Percentiles rank a stretch among this genome's conserved stretches.
Evolutionary conservation across 2,113 vertebrate species (phyloP).

Genomic region (Pleuronectes platessa): DNA sequence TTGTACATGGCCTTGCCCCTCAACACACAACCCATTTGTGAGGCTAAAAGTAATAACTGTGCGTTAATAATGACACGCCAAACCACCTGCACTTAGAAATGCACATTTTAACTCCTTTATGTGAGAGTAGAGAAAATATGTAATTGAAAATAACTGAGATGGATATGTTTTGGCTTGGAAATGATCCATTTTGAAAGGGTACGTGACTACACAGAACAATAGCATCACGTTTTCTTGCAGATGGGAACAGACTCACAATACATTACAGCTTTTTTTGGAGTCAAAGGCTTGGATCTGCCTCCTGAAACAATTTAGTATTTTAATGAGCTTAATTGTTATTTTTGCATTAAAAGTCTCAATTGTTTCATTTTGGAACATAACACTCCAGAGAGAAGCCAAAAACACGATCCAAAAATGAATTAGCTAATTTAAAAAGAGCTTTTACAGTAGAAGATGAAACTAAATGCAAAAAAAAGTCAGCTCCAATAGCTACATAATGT

Average conservation of each 20-base stretch:
- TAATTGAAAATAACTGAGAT: background rate
- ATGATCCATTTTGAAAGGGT: background rate
- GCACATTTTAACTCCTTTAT: background rate
- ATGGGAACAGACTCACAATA: background rate
- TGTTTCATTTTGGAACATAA: background rate
- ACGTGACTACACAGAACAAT: background rate
- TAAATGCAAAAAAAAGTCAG: background rate
- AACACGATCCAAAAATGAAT: slow-evolving; percentile 1
- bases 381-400: background rate
- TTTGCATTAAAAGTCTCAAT: background rate
- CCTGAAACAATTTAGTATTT: background rate
- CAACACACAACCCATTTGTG: slow-evolving; percentile 38
- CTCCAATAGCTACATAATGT: background rate
- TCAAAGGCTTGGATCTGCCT: background rate
- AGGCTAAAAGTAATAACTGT: slow-evolving; percentile 32
- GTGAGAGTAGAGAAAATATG: background rate
- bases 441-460: background rate
- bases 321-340: background rate
- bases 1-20: slow-evolving; percentile 52
- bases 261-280: background rate
- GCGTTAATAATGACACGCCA: background rate
- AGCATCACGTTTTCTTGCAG: background rate
- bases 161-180: background rate
- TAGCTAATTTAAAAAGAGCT: background rate
- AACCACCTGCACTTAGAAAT: slow-evolving; percentile 1